Conservation (phyloP, 2,888 invertebrate genomes). For the Nebria salina region DNA sequence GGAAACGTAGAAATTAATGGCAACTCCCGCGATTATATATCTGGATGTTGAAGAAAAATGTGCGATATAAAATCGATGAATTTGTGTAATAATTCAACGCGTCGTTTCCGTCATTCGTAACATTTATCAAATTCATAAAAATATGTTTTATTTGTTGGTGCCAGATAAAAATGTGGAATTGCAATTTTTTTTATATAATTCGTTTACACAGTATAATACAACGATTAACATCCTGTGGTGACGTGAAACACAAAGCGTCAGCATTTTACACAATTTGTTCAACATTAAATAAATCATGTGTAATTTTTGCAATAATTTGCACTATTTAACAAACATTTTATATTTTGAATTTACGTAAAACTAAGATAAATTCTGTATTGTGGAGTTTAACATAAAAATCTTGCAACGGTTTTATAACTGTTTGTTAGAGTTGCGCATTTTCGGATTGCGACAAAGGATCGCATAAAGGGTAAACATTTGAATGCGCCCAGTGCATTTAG, state of each 20-base stretch:
- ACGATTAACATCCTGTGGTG: not conserved
- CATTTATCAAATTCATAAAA: not conserved
- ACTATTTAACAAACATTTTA: not conserved
- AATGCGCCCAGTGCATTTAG: slow-evolving; percentile 1
- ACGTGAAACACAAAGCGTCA: not conserved
- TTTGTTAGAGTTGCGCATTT: not conserved
- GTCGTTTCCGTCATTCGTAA: not conserved
- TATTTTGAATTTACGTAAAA: too few relatives aligned
- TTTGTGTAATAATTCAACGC: not conserved
- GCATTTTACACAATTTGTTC: not conserved
- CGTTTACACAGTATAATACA: not conserved
- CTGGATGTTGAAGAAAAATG: not conserved
- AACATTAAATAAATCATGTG: not conserved
- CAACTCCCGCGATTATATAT: not conserved
- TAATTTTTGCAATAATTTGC: not conserved
- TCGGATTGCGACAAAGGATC: not conserved
- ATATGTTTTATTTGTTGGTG: not conserved
- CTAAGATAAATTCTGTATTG: too few relatives aligned
- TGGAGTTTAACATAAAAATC: too few relatives aligned
- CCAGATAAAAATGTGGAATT: not conserved
- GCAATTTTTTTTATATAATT: not conserved
- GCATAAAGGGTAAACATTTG: not conserved
- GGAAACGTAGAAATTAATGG: not conserved
- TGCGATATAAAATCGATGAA: not conserved
- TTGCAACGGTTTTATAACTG: not conserved